These are phyloP conservation scores for Epinephelus malabaricus DNA, from an alignment of 2,797 vertebrate species.

Conservation along the genomic window DNA sequence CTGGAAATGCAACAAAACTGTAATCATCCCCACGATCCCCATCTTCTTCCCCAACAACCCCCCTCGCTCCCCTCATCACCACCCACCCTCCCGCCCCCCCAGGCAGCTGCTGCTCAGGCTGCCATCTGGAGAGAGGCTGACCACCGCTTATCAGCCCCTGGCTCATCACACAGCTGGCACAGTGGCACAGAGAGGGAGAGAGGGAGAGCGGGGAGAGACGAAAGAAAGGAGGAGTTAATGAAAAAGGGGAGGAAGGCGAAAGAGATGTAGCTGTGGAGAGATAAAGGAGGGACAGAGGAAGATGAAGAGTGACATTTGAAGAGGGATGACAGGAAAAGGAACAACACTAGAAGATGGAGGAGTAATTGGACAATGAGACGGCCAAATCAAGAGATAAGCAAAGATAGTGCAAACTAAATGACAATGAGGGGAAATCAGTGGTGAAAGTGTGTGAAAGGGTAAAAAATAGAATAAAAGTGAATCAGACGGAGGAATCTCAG, in stretches of 20 bases:
- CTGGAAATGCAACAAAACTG: slow-evolving; percentile 80
- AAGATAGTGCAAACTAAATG: slow-evolving; percentile 23
- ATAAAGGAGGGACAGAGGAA: slow-evolving; percentile 27
- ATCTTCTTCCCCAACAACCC: slow-evolving; percentile 28
- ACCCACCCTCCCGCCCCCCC: slow-evolving; percentile 52
- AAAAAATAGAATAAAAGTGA: slow-evolving; percentile 43
- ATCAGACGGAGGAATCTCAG: slow-evolving; percentile 31
- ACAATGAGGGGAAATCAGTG: slow-evolving; percentile 40
- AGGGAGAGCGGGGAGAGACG: neutral
- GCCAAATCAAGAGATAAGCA: slow-evolving; percentile 47
- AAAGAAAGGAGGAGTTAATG: slow-evolving; percentile 48
- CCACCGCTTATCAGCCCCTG: slow-evolving; percentile 84
- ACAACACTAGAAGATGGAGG: slow-evolving; percentile 7
- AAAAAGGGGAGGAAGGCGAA: slow-evolving; percentile 41
- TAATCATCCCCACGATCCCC: slow-evolving; percentile 72
- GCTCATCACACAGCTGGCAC: slow-evolving; percentile 83
- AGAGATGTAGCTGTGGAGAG: slow-evolving; percentile 48
- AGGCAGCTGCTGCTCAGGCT: slow-evolving; percentile 84
- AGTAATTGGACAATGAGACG: slow-evolving; percentile 9
- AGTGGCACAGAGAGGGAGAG: slow-evolving; percentile 47
- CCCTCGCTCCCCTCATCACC: slow-evolving; percentile 32
- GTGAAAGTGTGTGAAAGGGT: slow-evolving; percentile 13
- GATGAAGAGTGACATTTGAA: slow-evolving; percentile 31
- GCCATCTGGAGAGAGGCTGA: slow-evolving; percentile 85
- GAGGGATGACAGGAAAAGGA: slow-evolving; percentile 14